A percentile compares a stretch with the other conserved stretches of the same genome.
These are phyloP conservation scores for Quiscalus mexicanus DNA, from an alignment of 2,113 vertebrate species.

Conservation along the genomic window DNA sequence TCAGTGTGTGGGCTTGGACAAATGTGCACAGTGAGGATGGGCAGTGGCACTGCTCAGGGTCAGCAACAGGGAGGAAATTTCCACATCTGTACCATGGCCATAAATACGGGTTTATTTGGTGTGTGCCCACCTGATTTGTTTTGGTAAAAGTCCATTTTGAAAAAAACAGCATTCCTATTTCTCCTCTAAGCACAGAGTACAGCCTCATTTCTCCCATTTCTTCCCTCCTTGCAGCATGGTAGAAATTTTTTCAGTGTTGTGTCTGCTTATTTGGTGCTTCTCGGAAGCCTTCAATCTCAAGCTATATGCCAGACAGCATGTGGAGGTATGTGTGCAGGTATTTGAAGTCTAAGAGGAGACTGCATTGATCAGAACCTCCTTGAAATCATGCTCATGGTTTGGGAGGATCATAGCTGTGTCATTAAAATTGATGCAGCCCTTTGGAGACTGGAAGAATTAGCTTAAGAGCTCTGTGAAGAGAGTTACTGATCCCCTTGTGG, in stretches of 20 bases:
- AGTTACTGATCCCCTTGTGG: slow-evolving; percentile 4
- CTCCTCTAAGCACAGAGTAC: neutral
- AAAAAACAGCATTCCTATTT: neutral
- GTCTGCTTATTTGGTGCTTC: neutral
- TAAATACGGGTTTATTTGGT: neutral
- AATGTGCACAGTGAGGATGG: rapidly evolving
- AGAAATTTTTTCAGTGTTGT: neutral
- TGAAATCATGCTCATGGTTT: neutral
- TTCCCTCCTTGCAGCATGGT: neutral
- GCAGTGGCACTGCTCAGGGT: neutral
- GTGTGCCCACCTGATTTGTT: rapidly evolving
- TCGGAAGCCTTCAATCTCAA: neutral
- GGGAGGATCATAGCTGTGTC: neutral
- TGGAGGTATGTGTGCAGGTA: neutral
- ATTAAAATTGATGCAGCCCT: slow-evolving; percentile 21
- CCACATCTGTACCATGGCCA: neutral
- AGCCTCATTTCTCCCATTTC: neutral
- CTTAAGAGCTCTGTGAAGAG: slow-evolving; percentile 22
- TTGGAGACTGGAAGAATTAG: slow-evolving; percentile 13
- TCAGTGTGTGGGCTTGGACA: rapidly evolving
- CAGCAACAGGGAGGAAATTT: neutral
- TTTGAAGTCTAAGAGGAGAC: neutral
- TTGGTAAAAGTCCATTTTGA: neutral
- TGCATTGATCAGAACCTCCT: neutral
- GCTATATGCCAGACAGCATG: neutral